Evolutionary conservation across 1,140 invertebrate species (phyloP), one percentile per base, ranked within the genome.

Genomic region (Megalonaias nervosa): DNA sequence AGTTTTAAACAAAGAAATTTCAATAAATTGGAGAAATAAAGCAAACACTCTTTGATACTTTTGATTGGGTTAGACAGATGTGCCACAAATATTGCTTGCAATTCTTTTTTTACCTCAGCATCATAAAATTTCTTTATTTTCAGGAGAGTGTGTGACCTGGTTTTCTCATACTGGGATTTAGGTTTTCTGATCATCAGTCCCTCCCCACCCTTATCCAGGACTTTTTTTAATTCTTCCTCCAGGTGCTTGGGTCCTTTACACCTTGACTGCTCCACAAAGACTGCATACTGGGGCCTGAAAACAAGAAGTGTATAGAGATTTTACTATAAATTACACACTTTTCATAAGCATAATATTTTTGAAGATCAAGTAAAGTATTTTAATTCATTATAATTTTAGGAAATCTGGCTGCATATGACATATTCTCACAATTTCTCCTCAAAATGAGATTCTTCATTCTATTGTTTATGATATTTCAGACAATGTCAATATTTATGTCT

Each of bases 111-210:
- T 74, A 89, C 88, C 85, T 89, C 87, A 60, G 88, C 88, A 85
- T 89, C 88, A 81, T 89, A 84, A 75, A 89, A 88, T 70, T 85
- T 89, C 81, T 89, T 89, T 19, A 88, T 84, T 74, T 89, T 89
- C 4, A 89, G 81, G 57, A 89, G 67, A 56, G 88, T 87, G 26
- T 82, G 77, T 15, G 87, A 88, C 59, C 87, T 64, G n/a, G 57
- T 81, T 38, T 82, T 71, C 64, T 89, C 88, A 69, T 89, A 89
- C n/a, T 82, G 74, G 15, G 87, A 88, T 4, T 81, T 80, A 26
- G 88, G 88, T 70, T 89, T 56, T 23, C 88, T 70, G 38, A 89
- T 85, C 88, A 89, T 89, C 3, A 89, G 77, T 0, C 88, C 88
- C 67, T 89, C 88, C 1, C 86, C 88, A 23, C 87, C 86, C 17